Evolutionary conservation across 2,888 invertebrate genomes (phyloP).

Genomic region (Noctua janthina): DNA sequence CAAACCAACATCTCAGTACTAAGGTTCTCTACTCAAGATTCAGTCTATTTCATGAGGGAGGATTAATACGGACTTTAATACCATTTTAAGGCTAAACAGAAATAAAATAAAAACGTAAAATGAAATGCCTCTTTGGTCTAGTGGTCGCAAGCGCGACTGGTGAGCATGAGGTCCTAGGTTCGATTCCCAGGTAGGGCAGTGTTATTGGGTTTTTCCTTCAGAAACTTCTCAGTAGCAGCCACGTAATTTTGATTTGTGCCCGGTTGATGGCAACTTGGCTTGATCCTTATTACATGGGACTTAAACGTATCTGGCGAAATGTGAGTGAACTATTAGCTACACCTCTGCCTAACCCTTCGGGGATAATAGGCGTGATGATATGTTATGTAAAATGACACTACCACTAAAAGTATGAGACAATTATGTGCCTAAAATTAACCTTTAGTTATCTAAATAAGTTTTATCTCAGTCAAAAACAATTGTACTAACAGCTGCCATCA

Average conservation of each 20-base stretch:
- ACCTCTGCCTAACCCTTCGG: no score
- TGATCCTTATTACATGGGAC: no score
- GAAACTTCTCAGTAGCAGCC: not conserved
- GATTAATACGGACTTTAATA: constrained; percentile 2
- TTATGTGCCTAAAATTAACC: constrained; percentile 27
- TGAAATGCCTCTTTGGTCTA: not conserved
- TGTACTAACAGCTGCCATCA: constrained; percentile 46
- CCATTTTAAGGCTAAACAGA: not conserved
- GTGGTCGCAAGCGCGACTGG: not conserved
- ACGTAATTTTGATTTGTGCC: not conserved
- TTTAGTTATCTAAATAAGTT: constrained; percentile 25
- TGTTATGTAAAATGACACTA: constrained; percentile 4
- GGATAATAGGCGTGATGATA: not conserved
- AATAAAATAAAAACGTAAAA: not conserved
- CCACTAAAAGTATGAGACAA: constrained; percentile 15
- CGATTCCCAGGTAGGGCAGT: not conserved
- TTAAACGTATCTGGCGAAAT: no score
- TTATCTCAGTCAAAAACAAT: constrained; percentile 49
- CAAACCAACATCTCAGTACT: constrained; percentile 1
- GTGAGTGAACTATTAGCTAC: no score
- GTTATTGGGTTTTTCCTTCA: not conserved
- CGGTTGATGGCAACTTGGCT: not conserved
- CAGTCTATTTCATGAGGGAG: not conserved
- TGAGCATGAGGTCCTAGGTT: not conserved
- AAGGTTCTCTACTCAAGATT: constrained; percentile 4